These are phyloP conservation scores for Oncorhynchus keta DNA, from an alignment of 2,113 vertebrate genomes.

Conservation along the genomic window DNA sequence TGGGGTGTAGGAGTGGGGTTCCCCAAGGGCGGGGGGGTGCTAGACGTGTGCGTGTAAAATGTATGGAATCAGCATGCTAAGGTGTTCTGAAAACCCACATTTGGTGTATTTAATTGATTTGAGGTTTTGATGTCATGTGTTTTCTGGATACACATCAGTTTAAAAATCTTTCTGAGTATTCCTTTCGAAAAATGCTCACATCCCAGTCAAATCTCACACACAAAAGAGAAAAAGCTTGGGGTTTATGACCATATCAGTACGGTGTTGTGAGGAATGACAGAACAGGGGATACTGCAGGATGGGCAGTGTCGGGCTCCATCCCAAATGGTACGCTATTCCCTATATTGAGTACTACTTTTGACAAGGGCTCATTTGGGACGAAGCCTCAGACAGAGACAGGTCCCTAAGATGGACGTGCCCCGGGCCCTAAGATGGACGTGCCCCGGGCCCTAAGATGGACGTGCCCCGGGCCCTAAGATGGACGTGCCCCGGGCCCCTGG, in stretches of 20 bases:
- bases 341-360: no score
- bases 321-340: no score
- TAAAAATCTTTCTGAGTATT: not conserved
- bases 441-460: not conserved
- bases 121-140: no score
- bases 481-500: constrained; percentile 11
- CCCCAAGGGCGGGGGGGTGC: not conserved
- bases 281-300: not conserved
- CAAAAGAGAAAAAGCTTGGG: constrained; percentile 16
- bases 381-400: not conserved
- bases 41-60: not conserved
- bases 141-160: constrained; percentile 15
- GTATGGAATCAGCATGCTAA: not conserved
- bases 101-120: not conserved
- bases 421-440: not conserved
- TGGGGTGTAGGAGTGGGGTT: constrained; percentile 9
- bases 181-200: constrained; percentile 10
- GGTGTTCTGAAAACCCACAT: not conserved
- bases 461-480: not conserved
- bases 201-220: constrained; percentile 1
- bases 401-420: no score
- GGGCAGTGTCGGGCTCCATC: not conserved
- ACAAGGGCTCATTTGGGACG: not conserved
- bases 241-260: not conserved
- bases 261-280: not conserved